These are phyloP conservation scores for Tenthredo scrophulariae DNA, from an alignment of 2,888 invertebrate genomes.

Conservation along the genomic window DNA sequence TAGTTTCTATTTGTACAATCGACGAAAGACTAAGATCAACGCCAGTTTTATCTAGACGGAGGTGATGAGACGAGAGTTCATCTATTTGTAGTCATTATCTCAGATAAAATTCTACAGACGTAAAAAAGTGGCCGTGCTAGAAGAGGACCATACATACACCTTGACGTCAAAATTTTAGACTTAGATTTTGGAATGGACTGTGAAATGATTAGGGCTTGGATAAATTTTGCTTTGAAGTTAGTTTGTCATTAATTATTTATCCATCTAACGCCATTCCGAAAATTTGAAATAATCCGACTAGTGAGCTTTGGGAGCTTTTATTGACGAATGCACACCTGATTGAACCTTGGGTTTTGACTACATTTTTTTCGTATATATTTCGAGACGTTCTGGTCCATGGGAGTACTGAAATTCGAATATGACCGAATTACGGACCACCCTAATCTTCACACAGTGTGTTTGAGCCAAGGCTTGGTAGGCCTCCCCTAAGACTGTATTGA, in stretches of 20 bases:
- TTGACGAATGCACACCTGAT: not conserved
- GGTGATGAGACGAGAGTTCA: not conserved
- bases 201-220: not conserved
- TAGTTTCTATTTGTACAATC: not conserved
- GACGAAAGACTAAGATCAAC: not conserved
- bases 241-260: too few species aligned
- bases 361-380: too few species aligned
- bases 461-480: not conserved
- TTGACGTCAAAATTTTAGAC: too few species aligned
- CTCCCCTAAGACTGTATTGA: slow-evolving; percentile 29
- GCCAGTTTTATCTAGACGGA: not conserved
- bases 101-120: not conserved
- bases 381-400: too few species aligned
- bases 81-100: not conserved
- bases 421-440: too few species aligned
- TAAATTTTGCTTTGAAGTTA: too few species aligned
- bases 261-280: too few species aligned
- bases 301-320: not conserved
- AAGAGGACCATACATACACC: too few species aligned
- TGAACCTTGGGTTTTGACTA: too few species aligned
- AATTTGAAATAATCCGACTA: not conserved
- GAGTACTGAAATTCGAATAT: too few species aligned
- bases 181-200: not conserved
- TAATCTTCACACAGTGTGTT: not conserved
- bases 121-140: too few species aligned